Evolutionary conservation across 2,797 vertebrate species (phyloP).

Genomic region (Poliocrania exsul): DNA sequence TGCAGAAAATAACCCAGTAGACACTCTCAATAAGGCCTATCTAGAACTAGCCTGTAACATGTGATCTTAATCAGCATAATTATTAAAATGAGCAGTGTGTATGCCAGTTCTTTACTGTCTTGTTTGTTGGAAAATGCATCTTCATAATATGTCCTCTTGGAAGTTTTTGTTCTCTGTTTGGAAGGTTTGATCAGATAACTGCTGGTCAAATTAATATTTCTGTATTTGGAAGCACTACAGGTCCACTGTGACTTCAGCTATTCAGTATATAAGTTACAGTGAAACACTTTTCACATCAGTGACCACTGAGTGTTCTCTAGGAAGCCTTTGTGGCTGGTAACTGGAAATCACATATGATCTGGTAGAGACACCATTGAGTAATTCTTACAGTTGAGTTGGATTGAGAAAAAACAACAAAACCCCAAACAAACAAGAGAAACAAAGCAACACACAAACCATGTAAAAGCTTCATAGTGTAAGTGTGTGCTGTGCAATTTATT

Average conservation of each 20-base stretch:
- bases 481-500: neutral
- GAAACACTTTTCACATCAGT: neutral
- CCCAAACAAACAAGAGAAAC: neutral
- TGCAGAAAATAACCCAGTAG: neutral
- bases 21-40: neutral
- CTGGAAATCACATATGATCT: neutral
- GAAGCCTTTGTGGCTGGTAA: neutral
- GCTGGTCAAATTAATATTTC: neutral
- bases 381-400: neutral
- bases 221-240: neutral
- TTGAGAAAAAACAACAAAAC: neutral
- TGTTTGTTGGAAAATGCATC: neutral
- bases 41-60: neutral
- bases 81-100: neutral
- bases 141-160: neutral
- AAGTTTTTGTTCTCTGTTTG: neutral
- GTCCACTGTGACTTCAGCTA: neutral
- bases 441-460: neutral
- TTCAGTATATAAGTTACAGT: neutral
- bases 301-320: neutral
- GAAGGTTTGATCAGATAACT: neutral
- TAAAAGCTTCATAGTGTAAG: neutral
- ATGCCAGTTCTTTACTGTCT: neutral
- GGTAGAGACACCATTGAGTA: neutral
- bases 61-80: neutral